Evolutionary conservation across 2,113 vertebrate species (phyloP).

Genomic region (Malurus elegans): DNA sequence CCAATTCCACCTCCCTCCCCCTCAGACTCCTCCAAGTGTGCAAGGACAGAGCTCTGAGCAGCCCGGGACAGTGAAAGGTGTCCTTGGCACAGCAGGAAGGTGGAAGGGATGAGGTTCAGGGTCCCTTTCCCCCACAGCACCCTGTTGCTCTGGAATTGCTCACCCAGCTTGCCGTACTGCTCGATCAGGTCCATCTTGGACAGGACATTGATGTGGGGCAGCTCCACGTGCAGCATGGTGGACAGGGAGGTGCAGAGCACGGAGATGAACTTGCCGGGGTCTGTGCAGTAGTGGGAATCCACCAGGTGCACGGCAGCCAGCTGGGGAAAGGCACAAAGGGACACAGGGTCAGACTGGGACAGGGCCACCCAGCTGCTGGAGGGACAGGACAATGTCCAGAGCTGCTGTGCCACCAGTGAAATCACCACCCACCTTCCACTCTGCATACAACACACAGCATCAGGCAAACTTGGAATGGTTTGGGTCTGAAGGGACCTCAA

Average conservation of each 20-base stretch:
- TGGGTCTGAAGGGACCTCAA: neutral
- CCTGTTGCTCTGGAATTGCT: neutral
- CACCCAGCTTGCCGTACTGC: conserved; percentile 93
- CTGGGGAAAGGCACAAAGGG: conserved; percentile 62
- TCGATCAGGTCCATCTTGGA: conserved; percentile 98
- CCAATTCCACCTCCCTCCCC: rapidly evolving
- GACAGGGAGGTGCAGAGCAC: conserved; percentile 93
- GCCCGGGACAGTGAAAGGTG: rapidly evolving
- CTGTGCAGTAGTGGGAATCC: conserved; percentile 97
- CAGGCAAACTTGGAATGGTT: neutral
- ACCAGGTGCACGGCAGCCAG: conserved; percentile 92
- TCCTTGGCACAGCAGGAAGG: neutral
- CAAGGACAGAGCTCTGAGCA: neutral
- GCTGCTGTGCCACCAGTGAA: rapidly evolving
- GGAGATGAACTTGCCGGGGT: conserved; percentile 97
- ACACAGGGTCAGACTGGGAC: neutral
- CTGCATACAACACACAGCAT: neutral
- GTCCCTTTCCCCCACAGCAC: rapidly evolving
- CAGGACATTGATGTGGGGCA: conserved; percentile 94
- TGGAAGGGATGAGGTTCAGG: neutral
- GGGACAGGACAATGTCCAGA: neutral
- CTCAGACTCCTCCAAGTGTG: neutral
- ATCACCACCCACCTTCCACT: neutral
- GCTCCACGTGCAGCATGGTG: conserved; percentile 95
- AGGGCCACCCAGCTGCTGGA: rapidly evolving